These are phyloP conservation scores for Anguilla pacifica DNA, from an alignment of 2,797 vertebrate species.

Conservation along the genomic window DNA sequence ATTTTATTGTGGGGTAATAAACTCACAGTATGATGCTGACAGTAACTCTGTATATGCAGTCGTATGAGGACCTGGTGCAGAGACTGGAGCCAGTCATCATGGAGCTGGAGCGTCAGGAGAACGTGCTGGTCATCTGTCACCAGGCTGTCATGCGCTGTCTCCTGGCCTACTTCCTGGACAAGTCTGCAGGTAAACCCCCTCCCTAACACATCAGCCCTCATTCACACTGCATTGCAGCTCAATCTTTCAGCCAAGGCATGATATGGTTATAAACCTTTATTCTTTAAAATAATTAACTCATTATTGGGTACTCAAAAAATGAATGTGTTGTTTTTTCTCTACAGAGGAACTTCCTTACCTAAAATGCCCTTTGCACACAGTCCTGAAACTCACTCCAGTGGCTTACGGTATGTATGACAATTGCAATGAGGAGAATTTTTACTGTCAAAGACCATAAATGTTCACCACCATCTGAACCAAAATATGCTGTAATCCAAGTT, in stretches of 20 bases:
- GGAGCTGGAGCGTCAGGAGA: conserved; percentile 98
- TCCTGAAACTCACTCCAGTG: conserved; percentile 94
- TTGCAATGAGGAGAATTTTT: neutral
- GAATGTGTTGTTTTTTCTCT: conserved; percentile 38
- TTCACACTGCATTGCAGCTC: neutral
- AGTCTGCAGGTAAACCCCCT: conserved; percentile 80
- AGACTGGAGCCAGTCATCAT: conserved; percentile 96
- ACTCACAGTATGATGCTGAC: neutral
- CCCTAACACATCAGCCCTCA: neutral
- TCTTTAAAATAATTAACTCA: conserved; percentile 3
- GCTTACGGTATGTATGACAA: conserved; percentile 83
- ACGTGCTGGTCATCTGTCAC: conserved; percentile 95
- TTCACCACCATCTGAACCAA: neutral
- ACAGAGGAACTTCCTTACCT: conserved; percentile 95
- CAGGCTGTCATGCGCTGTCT: conserved; percentile 98
- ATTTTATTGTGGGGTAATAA: neutral
- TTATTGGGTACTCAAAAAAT: neutral
- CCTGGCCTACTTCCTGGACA: conserved; percentile 96
- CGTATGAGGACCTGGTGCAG: conserved; percentile 97
- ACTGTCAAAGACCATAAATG: neutral
- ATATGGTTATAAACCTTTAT: neutral
- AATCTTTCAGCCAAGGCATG: neutral
- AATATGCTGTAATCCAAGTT: neutral
- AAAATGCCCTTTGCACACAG: conserved; percentile 92
- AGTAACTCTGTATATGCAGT: conserved; percentile 67